Evolutionary conservation across 2,888 invertebrate genomes (phyloP), one percentile per base, ranked within the genome.

Genomic region (Yponomeuta cagnagella): DNA sequence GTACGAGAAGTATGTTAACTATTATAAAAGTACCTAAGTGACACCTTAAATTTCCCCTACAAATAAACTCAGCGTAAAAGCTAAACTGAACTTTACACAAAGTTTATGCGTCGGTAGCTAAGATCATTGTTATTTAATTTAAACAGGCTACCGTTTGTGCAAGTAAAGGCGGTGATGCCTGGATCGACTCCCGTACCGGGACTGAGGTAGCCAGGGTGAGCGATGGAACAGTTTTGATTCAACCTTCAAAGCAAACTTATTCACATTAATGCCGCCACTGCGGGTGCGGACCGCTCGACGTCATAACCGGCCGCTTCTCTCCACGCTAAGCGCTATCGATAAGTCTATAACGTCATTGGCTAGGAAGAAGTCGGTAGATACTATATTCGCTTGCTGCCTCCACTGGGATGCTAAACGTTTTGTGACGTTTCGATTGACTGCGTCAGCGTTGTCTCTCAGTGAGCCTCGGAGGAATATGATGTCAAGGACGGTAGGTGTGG

Each of bases 301-400:
- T 92, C 90, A 92, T 90, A 90, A 92, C 65, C 84, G 79, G 23
- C 80, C 78, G 4, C 84, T 87, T 64, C 92, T 87, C 72, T 90
- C 90, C 6, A 82, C 76, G 78, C 88, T 94, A 5, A 93, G 82
- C 72, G 92, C 89, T 77, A 95, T 94, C 1, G 95, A 94, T 65
- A 94, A 84, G 78, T 96, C 95, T 67, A 96, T 91, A 48, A 96
- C 90, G 80, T 96, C 95, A 67, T 95, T 95, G 30, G 94, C 94
- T 73, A 95, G 89, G 78, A 96, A 95, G 82, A 94, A 96, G 83
- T 96, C 96, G 8, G 95, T 93, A 1, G 96, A 94, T 2, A 96
- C 93, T 43, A 96, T 94, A 82, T 96, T 96, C 10, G 95, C 95
- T 71, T 93, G 93, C 15, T 90, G 85, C 68, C 94, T 91, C 96